phyloP scores from a whole-genome alignment of 2,888 invertebrate genomes.

The Disparrhopalites patrizii region DNA sequence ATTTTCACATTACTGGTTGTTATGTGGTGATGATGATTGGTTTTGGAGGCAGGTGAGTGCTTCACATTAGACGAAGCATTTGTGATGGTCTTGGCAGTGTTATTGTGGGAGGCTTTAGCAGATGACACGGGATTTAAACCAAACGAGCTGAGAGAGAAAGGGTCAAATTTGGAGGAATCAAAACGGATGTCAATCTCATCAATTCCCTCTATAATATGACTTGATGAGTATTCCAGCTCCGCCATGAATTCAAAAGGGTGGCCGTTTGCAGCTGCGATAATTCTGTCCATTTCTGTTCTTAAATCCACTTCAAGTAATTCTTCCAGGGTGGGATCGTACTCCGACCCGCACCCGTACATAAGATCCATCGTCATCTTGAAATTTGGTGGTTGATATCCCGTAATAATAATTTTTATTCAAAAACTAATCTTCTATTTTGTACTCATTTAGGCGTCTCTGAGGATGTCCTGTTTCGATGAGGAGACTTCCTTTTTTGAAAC shows the following conservation, averaged over 20 bases:
- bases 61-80: too few species aligned
- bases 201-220: constrained; percentile 23
- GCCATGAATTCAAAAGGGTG: constrained; percentile 25
- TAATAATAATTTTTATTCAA: too few species aligned
- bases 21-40: not conserved
- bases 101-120: not conserved
- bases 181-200: constrained; percentile 28
- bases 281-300: constrained; percentile 65
- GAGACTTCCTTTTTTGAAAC: too few species aligned
- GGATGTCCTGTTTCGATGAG: too few species aligned
- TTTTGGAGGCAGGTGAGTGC: too few species aligned
- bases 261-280: constrained; percentile 20
- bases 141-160: constrained; percentile 10
- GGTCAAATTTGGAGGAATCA: constrained; percentile 22
- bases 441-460: too few species aligned
- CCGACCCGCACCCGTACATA: constrained; percentile 45
- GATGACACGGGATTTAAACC: not conserved
- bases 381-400: too few species aligned
- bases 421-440: too few species aligned
- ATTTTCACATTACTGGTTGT: not conserved
- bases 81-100: not conserved
- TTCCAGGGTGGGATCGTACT: constrained; percentile 61
- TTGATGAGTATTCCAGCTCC: constrained; percentile 22
- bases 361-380: constrained; percentile 37
- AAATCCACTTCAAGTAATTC: constrained; percentile 89